A percentile compares a stretch with the other conserved stretches of the same genome.
Conservation (phyloP, 2,797 vertebrate genomes). For the Merluccius polli region DNA sequence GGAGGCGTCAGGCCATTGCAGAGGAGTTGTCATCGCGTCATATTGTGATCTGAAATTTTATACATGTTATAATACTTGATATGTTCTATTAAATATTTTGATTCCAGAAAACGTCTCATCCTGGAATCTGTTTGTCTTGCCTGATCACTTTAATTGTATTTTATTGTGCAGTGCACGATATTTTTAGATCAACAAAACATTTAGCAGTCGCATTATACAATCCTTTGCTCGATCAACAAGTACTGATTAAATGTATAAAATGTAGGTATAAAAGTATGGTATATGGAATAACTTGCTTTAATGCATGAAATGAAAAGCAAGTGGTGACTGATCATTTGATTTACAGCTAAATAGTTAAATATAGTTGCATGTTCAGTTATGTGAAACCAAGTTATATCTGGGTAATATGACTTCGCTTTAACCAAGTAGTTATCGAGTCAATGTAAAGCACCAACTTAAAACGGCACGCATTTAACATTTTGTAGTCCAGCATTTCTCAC, state of each 20-base stretch:
- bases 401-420: not conserved
- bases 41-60: conserved; percentile 99
- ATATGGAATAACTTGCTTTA: too few species aligned
- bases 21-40: conserved; percentile 88
- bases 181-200: not conserved
- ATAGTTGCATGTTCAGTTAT: too few species aligned
- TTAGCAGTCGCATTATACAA: not conserved
- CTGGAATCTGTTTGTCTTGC: not conserved
- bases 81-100: conserved; percentile 99
- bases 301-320: too few species aligned
- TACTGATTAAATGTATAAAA: too few species aligned
- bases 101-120: conserved; percentile 76
- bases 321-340: too few species aligned
- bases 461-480: not conserved
- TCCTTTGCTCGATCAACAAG: not conserved
- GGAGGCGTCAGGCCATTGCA: conserved; percentile 68
- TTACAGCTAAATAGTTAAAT: too few species aligned
- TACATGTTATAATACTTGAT: conserved; percentile 95
- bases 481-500: not conserved
- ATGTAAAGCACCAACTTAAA: not conserved
- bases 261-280: too few species aligned
- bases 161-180: too few species aligned
- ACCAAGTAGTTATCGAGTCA: not conserved
- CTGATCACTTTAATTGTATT: not conserved
- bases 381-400: not conserved